phyloP scores from a whole-genome alignment of 53 echinoderm and acorn worm species.

The Pentamera pediparva region DNA sequence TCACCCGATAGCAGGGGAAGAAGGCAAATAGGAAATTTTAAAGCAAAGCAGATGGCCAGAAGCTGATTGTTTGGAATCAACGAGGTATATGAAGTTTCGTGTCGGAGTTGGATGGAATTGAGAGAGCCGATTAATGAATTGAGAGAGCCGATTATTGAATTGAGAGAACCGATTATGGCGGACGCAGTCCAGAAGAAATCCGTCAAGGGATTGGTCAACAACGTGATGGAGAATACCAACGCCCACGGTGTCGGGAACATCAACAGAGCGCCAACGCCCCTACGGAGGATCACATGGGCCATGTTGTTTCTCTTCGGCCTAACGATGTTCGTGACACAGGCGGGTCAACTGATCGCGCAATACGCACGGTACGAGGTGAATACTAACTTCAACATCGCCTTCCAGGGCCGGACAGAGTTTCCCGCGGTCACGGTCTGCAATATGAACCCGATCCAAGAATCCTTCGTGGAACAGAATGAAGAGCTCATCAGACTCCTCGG shows the following conservation, averaged over 20 bases:
- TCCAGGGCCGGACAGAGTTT: slow-evolving; percentile 3
- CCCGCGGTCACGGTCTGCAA: slow-evolving; percentile 86
- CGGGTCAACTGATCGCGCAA: background rate
- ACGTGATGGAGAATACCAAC: slow-evolving; percentile 46
- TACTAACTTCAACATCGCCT: slow-evolving; percentile 48
- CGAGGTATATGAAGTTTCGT: no score
- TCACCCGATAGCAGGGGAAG: no score
- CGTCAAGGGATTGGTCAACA: slow-evolving; percentile 4
- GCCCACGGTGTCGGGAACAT: slow-evolving; percentile 84
- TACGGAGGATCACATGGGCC: slow-evolving; percentile 52
- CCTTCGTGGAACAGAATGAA: no score
- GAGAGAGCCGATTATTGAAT: no score
- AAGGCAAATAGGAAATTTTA: no score
- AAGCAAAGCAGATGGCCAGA: no score
- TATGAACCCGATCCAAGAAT: slow-evolving; percentile 47
- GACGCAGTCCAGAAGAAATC: no score
- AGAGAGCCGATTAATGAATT: no score
- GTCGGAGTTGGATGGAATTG: no score
- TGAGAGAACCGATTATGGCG: no score
- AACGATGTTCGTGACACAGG: slow-evolving; percentile 29
- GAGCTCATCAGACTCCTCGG: no score
- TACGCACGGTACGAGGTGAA: slow-evolving; percentile 41
- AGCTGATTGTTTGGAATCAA: no score
- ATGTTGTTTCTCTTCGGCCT: slow-evolving; percentile 46
- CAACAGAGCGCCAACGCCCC: slow-evolving; percentile 30